phyloP scores from a whole-genome alignment of 2,797 vertebrate species.

The Gallirallus australis region DNA sequence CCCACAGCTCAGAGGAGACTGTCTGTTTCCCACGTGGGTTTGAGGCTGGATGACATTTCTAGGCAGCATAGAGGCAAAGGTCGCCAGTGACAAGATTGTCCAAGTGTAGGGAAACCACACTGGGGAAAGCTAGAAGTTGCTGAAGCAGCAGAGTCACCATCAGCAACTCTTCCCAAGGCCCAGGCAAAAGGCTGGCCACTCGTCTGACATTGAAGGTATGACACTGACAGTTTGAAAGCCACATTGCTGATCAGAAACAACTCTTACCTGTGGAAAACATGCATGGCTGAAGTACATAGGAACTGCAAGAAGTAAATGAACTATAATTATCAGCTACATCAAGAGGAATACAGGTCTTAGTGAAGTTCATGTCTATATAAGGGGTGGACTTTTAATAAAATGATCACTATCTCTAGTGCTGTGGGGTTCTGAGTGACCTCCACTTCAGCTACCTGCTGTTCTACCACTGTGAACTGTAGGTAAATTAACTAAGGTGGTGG shows the following conservation, averaged over 20 bases:
- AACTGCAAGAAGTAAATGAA: neutral
- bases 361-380: neutral
- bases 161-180: neutral
- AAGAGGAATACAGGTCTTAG: neutral
- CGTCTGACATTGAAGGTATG: neutral
- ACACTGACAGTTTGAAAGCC: neutral
- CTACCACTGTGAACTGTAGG: neutral
- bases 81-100: slow-evolving; percentile 17
- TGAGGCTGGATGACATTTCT: slow-evolving; percentile 45
- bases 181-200: neutral
- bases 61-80: slow-evolving; percentile 16
- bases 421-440: neutral
- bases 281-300: neutral
- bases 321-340: neutral
- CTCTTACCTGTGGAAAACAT: neutral
- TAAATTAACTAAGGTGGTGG: neutral
- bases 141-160: slow-evolving; percentile 51
- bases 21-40: slow-evolving; percentile 4
- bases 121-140: neutral
- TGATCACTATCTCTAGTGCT: neutral
- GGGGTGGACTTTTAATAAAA: neutral
- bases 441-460: neutral
- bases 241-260: neutral
- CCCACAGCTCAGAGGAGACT: neutral
- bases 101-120: slow-evolving; percentile 37